phyloP scores from a whole-genome alignment of 2,113 vertebrate genomes.

The Oriolus oriolus region DNA sequence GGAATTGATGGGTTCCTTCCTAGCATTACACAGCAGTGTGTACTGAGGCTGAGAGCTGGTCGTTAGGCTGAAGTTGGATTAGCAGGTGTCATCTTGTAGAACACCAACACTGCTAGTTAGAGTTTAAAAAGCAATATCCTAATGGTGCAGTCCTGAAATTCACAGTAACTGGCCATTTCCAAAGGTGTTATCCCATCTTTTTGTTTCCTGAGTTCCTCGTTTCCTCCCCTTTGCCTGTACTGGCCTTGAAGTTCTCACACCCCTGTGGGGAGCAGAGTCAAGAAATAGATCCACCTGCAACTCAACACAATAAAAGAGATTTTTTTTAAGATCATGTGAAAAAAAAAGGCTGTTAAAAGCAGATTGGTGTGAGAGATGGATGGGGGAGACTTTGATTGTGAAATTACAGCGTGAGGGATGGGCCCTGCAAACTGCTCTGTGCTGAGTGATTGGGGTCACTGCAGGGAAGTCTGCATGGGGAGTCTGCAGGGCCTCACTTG shows the following conservation, averaged over 20 bases:
- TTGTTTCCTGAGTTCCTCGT: not conserved
- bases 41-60: not conserved
- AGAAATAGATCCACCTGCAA: not conserved
- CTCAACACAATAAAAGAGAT: not conserved
- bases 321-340: not conserved
- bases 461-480: not conserved
- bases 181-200: not conserved
- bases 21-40: not conserved
- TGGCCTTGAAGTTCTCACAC: not conserved
- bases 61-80: not conserved
- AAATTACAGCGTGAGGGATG: not conserved
- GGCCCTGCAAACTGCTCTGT: not conserved
- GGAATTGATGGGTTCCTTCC: not conserved
- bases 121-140: not conserved
- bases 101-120: not conserved
- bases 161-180: not conserved
- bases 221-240: not conserved
- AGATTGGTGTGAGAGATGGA: not conserved
- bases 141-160: not conserved
- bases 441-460: not conserved
- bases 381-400: not conserved
- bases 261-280: not conserved
- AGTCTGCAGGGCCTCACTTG: not conserved
- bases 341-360: not conserved
- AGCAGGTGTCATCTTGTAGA: not conserved